Evolutionary conservation across 2,113 vertebrate species (phyloP).

Genomic region (Passer montanus): DNA sequence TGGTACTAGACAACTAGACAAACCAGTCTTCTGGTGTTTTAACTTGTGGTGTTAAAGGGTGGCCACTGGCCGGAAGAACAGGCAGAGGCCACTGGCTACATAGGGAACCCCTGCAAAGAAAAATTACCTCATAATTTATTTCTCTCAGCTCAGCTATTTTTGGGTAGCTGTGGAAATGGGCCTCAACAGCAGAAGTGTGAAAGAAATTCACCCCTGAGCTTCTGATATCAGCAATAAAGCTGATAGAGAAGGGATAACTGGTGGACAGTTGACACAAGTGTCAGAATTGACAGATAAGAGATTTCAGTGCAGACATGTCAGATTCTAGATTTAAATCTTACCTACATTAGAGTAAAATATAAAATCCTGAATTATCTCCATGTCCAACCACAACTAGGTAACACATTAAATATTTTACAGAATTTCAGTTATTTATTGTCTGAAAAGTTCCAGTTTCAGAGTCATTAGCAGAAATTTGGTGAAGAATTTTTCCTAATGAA

Average conservation of each 20-base stretch:
- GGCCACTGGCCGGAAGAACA: neutral
- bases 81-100: neutral
- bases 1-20: neutral
- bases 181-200: neutral
- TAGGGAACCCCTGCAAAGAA: fast-evolving
- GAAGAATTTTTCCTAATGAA: neutral
- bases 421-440: neutral
- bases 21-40: neutral
- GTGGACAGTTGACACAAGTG: neutral
- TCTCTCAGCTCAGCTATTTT: neutral
- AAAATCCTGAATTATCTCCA: neutral
- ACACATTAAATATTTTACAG: neutral
- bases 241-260: neutral
- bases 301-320: neutral
- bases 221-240: neutral
- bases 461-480: neutral
- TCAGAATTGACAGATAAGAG: neutral
- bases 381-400: neutral
- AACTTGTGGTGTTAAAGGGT: neutral
- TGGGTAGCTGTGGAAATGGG: neutral
- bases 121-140: neutral
- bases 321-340: neutral
- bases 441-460: neutral
- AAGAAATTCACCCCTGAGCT: neutral
- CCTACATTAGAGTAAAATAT: neutral